A percentile compares a stretch with the other conserved stretches of the same genome.
These are phyloP conservation scores for Gymnocephalus cernua DNA, from an alignment of 2,113 vertebrate genomes.

Conservation along the genomic window DNA sequence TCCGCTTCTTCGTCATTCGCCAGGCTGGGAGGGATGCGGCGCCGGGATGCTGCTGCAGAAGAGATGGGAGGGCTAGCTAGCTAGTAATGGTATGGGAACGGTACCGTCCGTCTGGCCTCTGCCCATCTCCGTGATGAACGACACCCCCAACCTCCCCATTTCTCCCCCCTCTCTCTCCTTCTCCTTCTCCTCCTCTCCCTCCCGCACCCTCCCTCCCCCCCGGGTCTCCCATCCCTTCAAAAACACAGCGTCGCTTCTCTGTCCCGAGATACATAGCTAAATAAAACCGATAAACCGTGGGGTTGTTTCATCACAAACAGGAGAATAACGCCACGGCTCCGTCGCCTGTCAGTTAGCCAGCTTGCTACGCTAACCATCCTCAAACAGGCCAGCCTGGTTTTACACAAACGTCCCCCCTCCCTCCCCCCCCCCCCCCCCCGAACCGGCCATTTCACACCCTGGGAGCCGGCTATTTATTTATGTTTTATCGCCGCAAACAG, in stretches of 20 bases:
- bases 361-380: conserved; percentile 22
- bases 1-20: conserved; percentile 71
- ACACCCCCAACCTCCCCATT: conserved; percentile 9
- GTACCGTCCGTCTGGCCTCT: conserved; percentile 61
- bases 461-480: too few species aligned
- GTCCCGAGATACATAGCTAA: not conserved
- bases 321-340: conserved; percentile 15
- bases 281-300: not conserved
- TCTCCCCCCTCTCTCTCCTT: not conserved
- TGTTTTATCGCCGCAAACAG: not conserved
- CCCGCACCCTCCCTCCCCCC: not conserved
- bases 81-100: conserved; percentile 19
- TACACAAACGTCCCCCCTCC: conserved; percentile 21
- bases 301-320: not conserved
- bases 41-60: conserved; percentile 67
- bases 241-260: conserved; percentile 7
- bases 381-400: conserved; percentile 54
- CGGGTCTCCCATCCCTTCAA: not conserved
- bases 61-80: conserved; percentile 40
- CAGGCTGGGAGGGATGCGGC: conserved; percentile 67
- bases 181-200: not conserved
- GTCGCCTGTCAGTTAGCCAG: conserved; percentile 17
- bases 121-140: conserved; percentile 61
- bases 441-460: not conserved
- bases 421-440: not conserved